These are phyloP conservation scores for Chrosomus eos DNA, from an alignment of 2,797 vertebrate genomes.

Conservation along the genomic window DNA sequence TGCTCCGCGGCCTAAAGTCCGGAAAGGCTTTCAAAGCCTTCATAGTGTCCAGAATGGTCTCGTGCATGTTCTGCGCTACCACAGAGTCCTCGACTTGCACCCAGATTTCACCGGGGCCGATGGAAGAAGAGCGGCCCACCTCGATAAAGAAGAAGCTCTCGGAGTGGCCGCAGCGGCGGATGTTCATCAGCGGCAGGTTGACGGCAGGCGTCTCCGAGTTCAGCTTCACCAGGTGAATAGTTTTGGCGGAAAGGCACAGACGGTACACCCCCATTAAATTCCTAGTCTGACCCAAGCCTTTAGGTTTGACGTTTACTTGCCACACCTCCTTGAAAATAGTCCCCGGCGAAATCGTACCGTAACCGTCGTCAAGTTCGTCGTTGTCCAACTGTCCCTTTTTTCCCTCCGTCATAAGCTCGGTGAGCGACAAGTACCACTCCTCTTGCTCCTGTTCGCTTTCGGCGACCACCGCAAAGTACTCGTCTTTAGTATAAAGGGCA, in stretches of 20 bases:
- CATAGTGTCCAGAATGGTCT: constrained; percentile 89
- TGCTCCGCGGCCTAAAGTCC: constrained; percentile 85
- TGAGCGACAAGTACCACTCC: constrained; percentile 84
- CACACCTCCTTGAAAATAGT: constrained; percentile 85
- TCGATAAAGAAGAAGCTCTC: constrained; percentile 89
- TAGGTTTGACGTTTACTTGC: constrained; percentile 87
- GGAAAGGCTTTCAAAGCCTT: constrained; percentile 85
- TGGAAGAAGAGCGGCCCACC: constrained; percentile 84
- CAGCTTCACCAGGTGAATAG: constrained; percentile 84
- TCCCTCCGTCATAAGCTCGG: constrained; percentile 79
- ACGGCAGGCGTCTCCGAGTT: constrained; percentile 84
- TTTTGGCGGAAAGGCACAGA: constrained; percentile 84
- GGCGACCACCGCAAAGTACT: constrained; percentile 86
- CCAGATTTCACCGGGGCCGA: constrained; percentile 87
- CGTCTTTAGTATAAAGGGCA: constrained; percentile 86
- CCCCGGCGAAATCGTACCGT: constrained; percentile 73
- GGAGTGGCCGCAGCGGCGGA: constrained; percentile 87
- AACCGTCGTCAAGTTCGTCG: constrained; percentile 76
- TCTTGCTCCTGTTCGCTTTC: constrained; percentile 86
- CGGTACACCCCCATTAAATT: constrained; percentile 85
- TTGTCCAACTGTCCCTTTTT: constrained; percentile 69
- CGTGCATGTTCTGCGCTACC: constrained; percentile 88
- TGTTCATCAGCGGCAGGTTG: constrained; percentile 87
- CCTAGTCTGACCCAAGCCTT: constrained; percentile 85
- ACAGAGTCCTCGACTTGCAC: constrained; percentile 89